phyloP scores from a whole-genome alignment of 2,888 invertebrate genomes.

The Scelioninae gen. 1 region DNA sequence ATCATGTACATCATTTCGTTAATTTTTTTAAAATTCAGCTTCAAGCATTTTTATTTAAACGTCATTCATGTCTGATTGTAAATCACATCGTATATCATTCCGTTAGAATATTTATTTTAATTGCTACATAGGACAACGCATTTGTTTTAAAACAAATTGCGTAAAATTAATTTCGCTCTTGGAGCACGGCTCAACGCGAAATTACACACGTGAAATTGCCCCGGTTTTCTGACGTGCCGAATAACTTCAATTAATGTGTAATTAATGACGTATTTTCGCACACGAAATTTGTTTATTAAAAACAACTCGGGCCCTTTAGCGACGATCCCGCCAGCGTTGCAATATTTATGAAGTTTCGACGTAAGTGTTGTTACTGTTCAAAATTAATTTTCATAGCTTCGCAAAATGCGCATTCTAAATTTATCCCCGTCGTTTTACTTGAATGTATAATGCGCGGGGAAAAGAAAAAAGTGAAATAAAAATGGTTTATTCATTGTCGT shows the following conservation, averaged over 20 bases:
- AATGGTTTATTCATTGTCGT: conserved; percentile 61
- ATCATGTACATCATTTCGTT: too few relatives aligned
- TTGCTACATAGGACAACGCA: conserved; percentile 6
- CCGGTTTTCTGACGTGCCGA: conserved; percentile 5
- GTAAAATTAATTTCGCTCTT: conserved; percentile 17
- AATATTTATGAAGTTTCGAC: conserved; percentile 31
- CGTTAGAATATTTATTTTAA: not conserved
- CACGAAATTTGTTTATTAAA: not conserved
- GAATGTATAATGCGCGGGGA: conserved; percentile 27
- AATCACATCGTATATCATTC: not conserved
- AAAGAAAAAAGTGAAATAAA: conserved; percentile 36
- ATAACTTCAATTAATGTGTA: not conserved
- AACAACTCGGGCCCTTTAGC: not conserved
- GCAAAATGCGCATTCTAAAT: conserved; percentile 38
- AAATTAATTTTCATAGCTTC: conserved; percentile 30
- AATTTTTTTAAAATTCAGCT: not conserved
- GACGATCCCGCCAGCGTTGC: not conserved
- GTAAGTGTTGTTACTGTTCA: conserved; percentile 20
- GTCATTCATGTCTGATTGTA: not conserved
- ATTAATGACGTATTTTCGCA: conserved; percentile 17
- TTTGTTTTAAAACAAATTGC: conserved; percentile 18
- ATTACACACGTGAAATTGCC: conserved; percentile 10
- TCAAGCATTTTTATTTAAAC: not conserved
- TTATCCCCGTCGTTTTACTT: conserved; percentile 19
- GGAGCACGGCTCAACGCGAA: not conserved